Conservation (phyloP, 2,888 invertebrate species). For the Nomada flava region DNA sequence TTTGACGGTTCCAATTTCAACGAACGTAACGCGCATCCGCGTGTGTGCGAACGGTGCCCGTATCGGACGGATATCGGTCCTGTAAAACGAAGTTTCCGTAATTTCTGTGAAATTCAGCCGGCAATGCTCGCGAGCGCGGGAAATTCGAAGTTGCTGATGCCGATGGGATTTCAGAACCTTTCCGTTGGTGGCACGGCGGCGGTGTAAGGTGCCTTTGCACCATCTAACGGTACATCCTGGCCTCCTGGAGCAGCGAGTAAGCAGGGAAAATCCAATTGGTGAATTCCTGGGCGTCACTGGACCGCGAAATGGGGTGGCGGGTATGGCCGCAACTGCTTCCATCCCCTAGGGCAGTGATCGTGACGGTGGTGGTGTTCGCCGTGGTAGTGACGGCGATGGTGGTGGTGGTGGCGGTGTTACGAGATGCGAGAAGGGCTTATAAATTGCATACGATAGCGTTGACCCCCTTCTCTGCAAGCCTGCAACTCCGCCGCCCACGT, state of each 20-base stretch:
- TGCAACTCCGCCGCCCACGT: constrained; percentile 66
- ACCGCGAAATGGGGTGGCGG: constrained; percentile 83
- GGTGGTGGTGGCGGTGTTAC: constrained; percentile 65
- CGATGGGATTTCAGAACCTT: constrained; percentile 74
- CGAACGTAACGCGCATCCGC: not conserved
- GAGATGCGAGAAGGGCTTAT: constrained; percentile 79
- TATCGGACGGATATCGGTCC: constrained; percentile 40
- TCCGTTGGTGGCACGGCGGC: constrained; percentile 72
- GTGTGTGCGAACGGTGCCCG: not conserved
- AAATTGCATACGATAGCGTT: constrained; percentile 81
- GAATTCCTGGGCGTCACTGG: constrained; percentile 83
- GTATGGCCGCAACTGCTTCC: constrained; percentile 78
- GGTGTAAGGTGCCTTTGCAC: constrained; percentile 77
- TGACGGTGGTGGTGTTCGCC: constrained; percentile 69
- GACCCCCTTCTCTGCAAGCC: constrained; percentile 56
- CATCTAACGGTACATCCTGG: constrained; percentile 79
- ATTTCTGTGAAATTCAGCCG: constrained; percentile 63
- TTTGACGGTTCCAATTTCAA: constrained; percentile 25
- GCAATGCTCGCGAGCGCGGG: constrained; percentile 58
- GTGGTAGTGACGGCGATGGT: constrained; percentile 54
- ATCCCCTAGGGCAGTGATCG: constrained; percentile 74
- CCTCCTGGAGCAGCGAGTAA: constrained; percentile 76
- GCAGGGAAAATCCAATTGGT: constrained; percentile 83
- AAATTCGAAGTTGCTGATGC: constrained; percentile 73
- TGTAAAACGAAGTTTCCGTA: constrained; percentile 61